Percentiles rank a stretch among this genome's conserved stretches.
These are phyloP conservation scores for Eidolon helvum DNA, from an alignment of 2,113 vertebrate species.

Conservation along the genomic window DNA sequence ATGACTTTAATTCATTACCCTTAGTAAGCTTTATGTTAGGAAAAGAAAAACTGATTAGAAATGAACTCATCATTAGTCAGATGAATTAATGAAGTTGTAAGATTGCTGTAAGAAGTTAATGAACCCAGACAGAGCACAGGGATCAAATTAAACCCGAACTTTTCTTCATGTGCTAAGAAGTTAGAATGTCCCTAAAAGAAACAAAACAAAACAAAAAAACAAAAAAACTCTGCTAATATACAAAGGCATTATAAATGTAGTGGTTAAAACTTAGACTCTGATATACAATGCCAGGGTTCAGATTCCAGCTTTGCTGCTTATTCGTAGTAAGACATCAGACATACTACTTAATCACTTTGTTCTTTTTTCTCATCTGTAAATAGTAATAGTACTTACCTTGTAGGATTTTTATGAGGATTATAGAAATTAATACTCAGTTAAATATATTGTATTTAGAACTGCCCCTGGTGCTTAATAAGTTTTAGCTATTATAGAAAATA, in stretches of 20 bases:
- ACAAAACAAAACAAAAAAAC: too few species aligned
- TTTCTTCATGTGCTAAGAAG: conserved; percentile 15
- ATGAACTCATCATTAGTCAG: background rate
- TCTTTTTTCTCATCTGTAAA: background rate
- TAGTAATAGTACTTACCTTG: background rate
- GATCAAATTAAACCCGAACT: background rate
- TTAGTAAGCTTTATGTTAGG: background rate
- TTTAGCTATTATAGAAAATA: background rate
- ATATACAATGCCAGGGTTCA: background rate
- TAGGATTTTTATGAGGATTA: background rate
- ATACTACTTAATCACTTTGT: background rate
- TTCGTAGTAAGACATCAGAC: background rate
- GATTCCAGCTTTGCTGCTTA: background rate
- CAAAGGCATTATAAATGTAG: background rate
- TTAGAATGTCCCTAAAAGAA: background rate
- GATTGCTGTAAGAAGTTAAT: background rate
- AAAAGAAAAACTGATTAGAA: conserved; percentile 17
- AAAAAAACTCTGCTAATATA: background rate
- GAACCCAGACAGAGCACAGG: background rate
- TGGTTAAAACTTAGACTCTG: background rate
- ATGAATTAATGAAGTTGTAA: conserved; percentile 9
- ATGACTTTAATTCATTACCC: background rate
- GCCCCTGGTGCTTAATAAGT: background rate
- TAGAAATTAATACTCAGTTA: background rate
- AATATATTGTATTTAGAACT: conserved; percentile 10